Base-by-base conservation (phyloP, 2,888 invertebrate genomes). In the Drosophila mayaguana region DNA sequence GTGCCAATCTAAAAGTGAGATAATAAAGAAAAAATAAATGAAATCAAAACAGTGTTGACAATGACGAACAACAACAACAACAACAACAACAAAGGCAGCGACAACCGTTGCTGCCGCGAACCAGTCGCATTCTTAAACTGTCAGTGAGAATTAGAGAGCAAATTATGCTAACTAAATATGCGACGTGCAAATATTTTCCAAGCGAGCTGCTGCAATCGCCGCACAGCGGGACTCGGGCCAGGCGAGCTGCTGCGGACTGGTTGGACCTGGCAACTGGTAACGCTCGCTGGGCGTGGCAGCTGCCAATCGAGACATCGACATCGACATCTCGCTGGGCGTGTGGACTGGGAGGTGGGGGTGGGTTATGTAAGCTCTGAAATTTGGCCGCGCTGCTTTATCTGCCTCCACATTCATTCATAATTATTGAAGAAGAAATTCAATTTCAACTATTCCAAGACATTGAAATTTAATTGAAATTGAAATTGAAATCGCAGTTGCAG, bases 121-220 rank as follows among this genome's bases (percentile, higher is more conserved):
- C 79, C 63, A 73, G 72, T 66, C 70, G 43, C 85, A 89, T 89
- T 86, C 88, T 76, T 68, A 62, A 65, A 64, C 78, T 78, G 81
- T 85, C 88, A 76, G 66, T 78, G 81, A 86, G 81, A 86, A 86
- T 88, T 88, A 83, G 70, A 75, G 79, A 73, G 81, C 87, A 76
- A 88, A 86, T 89, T 89, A 86, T 88, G 88, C 83, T 73, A 89
- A 85, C 88, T 81, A 87, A 84, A 86, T 88, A 80, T 69, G 77
- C 73, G 72, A 80, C 70, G 63, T 73, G 78, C 57, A 63, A 72
- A 75, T 61, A 76, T 20, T 34, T 68, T 63, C 64, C 45, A 65
- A 63, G 51, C 62, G 72, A 54, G 25, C 54, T 18, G 20, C 57
- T 38, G 51, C 53, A 40, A 40, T 53, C 54, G 54, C 18, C 34